phyloP scores from a whole-genome alignment of 2,113 vertebrate genomes.

The Leucoraja erinaceus region DNA sequence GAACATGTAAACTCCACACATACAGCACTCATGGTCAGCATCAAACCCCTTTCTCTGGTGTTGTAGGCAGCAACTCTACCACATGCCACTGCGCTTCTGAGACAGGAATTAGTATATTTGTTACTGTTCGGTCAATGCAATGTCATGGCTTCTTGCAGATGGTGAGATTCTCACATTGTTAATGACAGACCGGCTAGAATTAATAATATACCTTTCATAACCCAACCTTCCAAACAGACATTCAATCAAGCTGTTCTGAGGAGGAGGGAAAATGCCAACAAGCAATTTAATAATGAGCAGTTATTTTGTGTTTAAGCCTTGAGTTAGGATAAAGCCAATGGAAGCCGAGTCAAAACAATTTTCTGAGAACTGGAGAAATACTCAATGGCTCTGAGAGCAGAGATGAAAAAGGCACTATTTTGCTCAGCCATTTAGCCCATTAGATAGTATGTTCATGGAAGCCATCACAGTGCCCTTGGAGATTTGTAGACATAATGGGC shows the following conservation, averaged over 20 bases:
- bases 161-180: background rate
- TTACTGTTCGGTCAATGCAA: background rate
- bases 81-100: too few relatives aligned
- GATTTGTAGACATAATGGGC: background rate
- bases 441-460: background rate
- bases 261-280: background rate
- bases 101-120: background rate
- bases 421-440: too few relatives aligned
- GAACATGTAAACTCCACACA: too few relatives aligned
- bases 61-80: too few relatives aligned
- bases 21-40: too few relatives aligned
- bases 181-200: background rate
- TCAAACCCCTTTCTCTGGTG: too few relatives aligned
- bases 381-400: background rate
- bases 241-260: background rate
- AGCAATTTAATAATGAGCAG: background rate
- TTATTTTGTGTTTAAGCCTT: background rate
- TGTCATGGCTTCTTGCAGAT: background rate
- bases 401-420: background rate
- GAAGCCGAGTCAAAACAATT: background rate
- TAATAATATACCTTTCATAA: background rate
- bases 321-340: background rate
- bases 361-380: background rate
- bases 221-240: background rate
- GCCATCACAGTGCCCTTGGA: background rate